Conservation (phyloP, 1,140 invertebrate species). For the Drosophila fuyamai region DNA sequence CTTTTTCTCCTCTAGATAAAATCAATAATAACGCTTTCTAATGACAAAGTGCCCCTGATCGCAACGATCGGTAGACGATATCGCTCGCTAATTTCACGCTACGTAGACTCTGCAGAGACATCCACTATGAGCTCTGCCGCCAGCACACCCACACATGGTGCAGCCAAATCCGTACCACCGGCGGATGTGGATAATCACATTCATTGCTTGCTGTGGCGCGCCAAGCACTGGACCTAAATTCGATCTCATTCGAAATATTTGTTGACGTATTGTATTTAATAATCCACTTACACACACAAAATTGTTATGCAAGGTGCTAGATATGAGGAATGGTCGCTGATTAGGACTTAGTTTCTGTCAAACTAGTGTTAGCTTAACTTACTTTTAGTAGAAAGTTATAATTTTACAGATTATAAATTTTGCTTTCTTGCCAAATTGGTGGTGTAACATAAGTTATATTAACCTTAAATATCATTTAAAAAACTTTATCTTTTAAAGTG, state of each 20-base stretch:
- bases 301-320: slow-evolving; percentile 26
- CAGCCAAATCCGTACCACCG: slow-evolving; percentile 56
- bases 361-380: no score
- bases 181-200: slow-evolving; percentile 87
- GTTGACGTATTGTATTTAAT: slow-evolving; percentile 37
- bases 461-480: background rate
- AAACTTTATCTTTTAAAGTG: background rate
- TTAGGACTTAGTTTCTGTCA: background rate
- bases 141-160: slow-evolving; percentile 68
- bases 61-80: slow-evolving; percentile 94
- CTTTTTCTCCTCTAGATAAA: slow-evolving; percentile 77
- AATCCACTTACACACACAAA: slow-evolving; percentile 9
- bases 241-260: slow-evolving; percentile 53
- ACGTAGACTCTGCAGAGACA: slow-evolving; percentile 86
- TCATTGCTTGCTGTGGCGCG: slow-evolving; percentile 90
- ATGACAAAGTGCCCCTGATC: slow-evolving; percentile 86
- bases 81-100: slow-evolving; percentile 90
- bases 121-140: slow-evolving; percentile 32
- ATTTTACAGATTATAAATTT: background rate
- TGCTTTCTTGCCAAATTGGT: background rate
- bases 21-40: slow-evolving; percentile 81
- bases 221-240: slow-evolving; percentile 88
- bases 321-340: slow-evolving; percentile 3
- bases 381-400: background rate
- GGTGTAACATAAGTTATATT: slow-evolving; percentile 7